Base-by-base conservation (phyloP, 2,888 invertebrate species). In the Aromia moschata region DNA sequence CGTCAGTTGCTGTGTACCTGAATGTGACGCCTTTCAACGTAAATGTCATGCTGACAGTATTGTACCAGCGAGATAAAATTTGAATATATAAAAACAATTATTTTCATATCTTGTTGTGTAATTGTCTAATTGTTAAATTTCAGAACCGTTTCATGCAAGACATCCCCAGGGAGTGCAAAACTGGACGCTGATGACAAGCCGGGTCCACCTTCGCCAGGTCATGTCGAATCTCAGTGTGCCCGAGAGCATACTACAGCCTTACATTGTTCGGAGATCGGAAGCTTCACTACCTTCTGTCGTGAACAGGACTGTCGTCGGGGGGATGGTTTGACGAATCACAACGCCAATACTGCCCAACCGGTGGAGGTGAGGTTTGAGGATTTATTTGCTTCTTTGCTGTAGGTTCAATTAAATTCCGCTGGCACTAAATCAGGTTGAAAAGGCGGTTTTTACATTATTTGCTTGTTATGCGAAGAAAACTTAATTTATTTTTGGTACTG, bases 151-250 rank as follows among this genome's bases (percentile, higher is more conserved):
- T 76, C 51, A 75, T 75, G 70, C 71, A 76, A 64, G 76, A 75
- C 51, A 71, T 78, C 15, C 74, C 77, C 67, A 67, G 40, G 77
- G 73, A 25, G 68, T 82, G 15, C 79, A 78, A 31, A 74, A 75
- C 49, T 81, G 78, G 79, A 73, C 78, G 1, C 54, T 74, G 17
- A 61, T 71, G 41, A 76, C 72, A 0, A 75, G 75, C 56, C 65
- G 76, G 31, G 62, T 71, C 9, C 76, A 77, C 18, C 59, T 79
- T 25, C 67, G 74, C 10, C 69, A 72, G 16, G 70, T 75, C 47
- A 65, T 79, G 33, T 55, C 71, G 1, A 74, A 72, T 59, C 62
- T 80, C 20, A 71, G 71, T 52, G 70, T 78, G 12, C 71, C 76
- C 2, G 68, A 70, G 18, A 70, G 71, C 56, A 68, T 72, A 46